Evolutionary conservation across 2,113 vertebrate genomes (phyloP).

Genomic region (Lasiurus cinereus): DNA sequence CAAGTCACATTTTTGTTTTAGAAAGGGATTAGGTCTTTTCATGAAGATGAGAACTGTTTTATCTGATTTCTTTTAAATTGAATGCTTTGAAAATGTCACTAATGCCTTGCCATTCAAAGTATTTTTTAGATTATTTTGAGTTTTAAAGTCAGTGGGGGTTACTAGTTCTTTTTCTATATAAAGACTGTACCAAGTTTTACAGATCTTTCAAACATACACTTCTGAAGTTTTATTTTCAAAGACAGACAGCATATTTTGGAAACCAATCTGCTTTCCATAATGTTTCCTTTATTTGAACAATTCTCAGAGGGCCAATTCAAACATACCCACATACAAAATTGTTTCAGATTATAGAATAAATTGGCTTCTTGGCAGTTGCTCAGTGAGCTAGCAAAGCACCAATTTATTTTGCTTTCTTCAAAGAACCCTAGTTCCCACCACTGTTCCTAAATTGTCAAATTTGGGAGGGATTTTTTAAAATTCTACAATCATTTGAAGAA

Average conservation of each 20-base stretch:
- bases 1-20: slow-evolving; percentile 80
- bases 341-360: slow-evolving; percentile 48
- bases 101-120: slow-evolving; percentile 83
- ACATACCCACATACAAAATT: slow-evolving; percentile 41
- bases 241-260: slow-evolving; percentile 77
- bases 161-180: slow-evolving; percentile 61
- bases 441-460: slow-evolving; percentile 26
- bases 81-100: slow-evolving; percentile 79
- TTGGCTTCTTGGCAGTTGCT: slow-evolving; percentile 69
- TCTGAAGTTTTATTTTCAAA: slow-evolving; percentile 84
- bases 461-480: slow-evolving; percentile 73
- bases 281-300: slow-evolving; percentile 80
- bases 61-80: slow-evolving; percentile 77
- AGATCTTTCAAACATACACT: slow-evolving; percentile 74
- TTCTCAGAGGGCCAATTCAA: slow-evolving; percentile 73
- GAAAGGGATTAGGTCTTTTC: slow-evolving; percentile 84
- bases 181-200: slow-evolving; percentile 82
- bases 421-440: slow-evolving; percentile 37
- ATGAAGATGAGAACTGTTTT: slow-evolving; percentile 79
- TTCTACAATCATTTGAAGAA: slow-evolving; percentile 76
- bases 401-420: slow-evolving; percentile 58
- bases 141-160: slow-evolving; percentile 78
- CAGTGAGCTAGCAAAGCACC: slow-evolving; percentile 53
- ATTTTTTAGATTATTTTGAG: slow-evolving; percentile 82
- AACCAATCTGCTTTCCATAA: slow-evolving; percentile 78